These are phyloP conservation scores for Epinephelus awoara DNA, from an alignment of 2,797 vertebrate species.

Conservation along the genomic window DNA sequence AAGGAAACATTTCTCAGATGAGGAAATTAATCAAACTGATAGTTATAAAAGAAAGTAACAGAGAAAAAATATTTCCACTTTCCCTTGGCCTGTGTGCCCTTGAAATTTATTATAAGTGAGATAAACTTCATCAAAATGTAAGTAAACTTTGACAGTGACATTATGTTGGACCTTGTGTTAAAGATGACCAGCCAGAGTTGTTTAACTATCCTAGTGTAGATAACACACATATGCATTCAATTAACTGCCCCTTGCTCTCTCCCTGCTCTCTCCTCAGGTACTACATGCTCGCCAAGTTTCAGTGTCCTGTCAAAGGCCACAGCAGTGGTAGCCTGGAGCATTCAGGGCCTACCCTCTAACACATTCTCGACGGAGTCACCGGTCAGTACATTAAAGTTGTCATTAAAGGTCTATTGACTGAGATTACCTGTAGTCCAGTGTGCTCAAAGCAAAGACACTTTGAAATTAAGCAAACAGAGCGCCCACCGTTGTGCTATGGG, in stretches of 20 bases:
- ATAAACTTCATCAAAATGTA: conserved; percentile 87
- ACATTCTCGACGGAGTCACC: conserved; percentile 88
- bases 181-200: conserved; percentile 84
- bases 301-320: conserved; percentile 86
- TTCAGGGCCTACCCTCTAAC: conserved; percentile 87
- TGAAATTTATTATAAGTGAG: conserved; percentile 69
- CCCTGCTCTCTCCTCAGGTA: background rate
- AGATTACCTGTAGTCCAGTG: conserved; percentile 44
- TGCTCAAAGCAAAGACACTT: conserved; percentile 23
- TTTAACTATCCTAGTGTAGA: background rate
- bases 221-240: background rate
- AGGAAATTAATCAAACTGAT: conserved; percentile 49
- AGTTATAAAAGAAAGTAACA: conserved; percentile 12
- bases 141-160: conserved; percentile 87
- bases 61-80: background rate
- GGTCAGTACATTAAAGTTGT: conserved; percentile 67
- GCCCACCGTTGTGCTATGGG: background rate
- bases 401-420: conserved; percentile 36
- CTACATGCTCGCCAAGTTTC: background rate
- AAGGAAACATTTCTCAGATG: conserved; percentile 25
- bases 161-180: conserved; percentile 85
- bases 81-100: conserved; percentile 16
- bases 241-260: background rate
- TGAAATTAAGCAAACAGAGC: conserved; percentile 39
- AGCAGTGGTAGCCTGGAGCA: conserved; percentile 86